Evolutionary conservation across 2,888 invertebrate species (phyloP).

Genomic region (Hemistola chrysoprasaria): DNA sequence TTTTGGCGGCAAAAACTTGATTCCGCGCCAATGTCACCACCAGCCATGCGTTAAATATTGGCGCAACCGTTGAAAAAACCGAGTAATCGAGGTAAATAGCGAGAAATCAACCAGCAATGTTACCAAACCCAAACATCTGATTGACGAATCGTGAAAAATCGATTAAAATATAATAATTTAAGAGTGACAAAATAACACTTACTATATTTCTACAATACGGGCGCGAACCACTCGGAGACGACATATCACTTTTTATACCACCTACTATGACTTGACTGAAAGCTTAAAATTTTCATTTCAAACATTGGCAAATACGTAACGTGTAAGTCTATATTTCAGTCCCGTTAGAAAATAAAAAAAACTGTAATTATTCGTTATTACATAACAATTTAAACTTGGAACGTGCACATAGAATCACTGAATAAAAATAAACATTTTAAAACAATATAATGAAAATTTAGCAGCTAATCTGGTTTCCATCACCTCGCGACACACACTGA

Average conservation of each 20-base stretch:
- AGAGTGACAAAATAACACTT: too few species aligned
- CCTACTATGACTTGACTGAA: too few species aligned
- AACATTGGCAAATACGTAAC: too few species aligned
- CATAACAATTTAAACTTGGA: background rate
- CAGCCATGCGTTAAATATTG: slow-evolving; percentile 74
- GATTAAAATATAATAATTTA: too few species aligned
- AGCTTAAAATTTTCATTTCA: too few species aligned
- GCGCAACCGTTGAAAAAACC: slow-evolving; percentile 71
- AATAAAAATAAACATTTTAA: slow-evolving; percentile 3
- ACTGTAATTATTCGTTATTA: too few species aligned
- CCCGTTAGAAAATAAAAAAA: too few species aligned
- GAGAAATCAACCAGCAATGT: slow-evolving; percentile 70
- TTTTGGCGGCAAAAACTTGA: slow-evolving; percentile 66
- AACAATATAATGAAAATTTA: slow-evolving; percentile 8
- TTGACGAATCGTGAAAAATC: slow-evolving; percentile 16
- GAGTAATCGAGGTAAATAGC: slow-evolving; percentile 77
- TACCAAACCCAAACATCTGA: slow-evolving; percentile 52
- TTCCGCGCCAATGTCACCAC: slow-evolving; percentile 67
- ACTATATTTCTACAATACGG: too few species aligned
- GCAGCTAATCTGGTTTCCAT: slow-evolving; percentile 16
- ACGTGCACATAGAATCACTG: slow-evolving; percentile 2
- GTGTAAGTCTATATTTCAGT: too few species aligned
- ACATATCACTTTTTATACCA: too few species aligned
- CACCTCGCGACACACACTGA: slow-evolving; percentile 14
- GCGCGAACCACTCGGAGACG: too few species aligned